Base-by-base conservation (phyloP, 2,888 invertebrate species). In the Unio pictorum region DNA sequence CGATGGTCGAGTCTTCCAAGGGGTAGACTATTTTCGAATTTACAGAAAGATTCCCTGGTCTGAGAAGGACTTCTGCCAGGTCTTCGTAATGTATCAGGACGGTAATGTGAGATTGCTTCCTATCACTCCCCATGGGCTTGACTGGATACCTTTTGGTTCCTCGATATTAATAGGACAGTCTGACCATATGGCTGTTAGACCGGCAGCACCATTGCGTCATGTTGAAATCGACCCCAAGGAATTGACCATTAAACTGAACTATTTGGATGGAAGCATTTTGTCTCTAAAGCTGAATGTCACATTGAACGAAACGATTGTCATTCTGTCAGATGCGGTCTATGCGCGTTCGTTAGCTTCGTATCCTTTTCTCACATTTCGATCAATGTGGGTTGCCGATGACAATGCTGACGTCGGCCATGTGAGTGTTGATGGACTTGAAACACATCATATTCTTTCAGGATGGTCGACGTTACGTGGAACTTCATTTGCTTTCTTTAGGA, bases 301-400 rank as follows among this genome's bases (percentile, higher is more conserved):
- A 23, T 8, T 67, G 11, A 55, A 30, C n/a, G 69, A 77, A 55
- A 77, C 77, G 0, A 45, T 66, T 55, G 60, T 77, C 15, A 34
- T 61, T 4, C 60, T 77, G n/a, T 45, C 66, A 20, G 73, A 69
- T 28, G 64, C 55, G 26, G 28, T 57, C 0, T 74, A 68, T 61
- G 58, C 34, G 34, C 45, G 54, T n/a, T 55, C 61, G 55, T 18
- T 58, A 26, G 45, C 54, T 15, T 20, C 54, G 18, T 70, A 69
- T 34, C 81, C 81, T 15, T 76, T 82, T 61, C 71, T 77, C n/a
- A 78, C 75, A 6, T 74, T 81, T 20, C 74, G 78, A 55, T 78
- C 83, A 11, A 81, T 79, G 79, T 83, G 73, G 76, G 74, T 81
- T n/a, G 62, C 67, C 34, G 76, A 80, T 61, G 81, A 80, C 5